Evolutionary conservation across 2,888 invertebrate genomes (phyloP), one percentile per base, ranked within the genome.

Genomic region (Tipula lateralis): DNA sequence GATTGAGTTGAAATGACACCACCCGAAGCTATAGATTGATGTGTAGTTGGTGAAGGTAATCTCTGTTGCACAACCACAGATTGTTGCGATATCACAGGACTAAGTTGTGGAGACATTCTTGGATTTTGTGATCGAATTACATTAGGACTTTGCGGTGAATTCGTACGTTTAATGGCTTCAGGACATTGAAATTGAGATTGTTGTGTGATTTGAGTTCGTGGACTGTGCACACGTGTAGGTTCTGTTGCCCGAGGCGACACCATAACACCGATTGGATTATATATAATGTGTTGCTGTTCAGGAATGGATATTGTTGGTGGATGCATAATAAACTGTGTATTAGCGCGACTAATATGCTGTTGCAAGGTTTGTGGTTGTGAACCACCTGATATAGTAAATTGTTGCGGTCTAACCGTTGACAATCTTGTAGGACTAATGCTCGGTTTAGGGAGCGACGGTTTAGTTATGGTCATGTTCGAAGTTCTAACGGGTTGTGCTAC

Each of bases 241-340:
- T 89, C 86, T 89, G 91, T 16, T 90, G 91, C 84, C 91, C 92
- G 29, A 89, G 92, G 88, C 87, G 91, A 87, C 19, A 90, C 85
- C 36, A 89, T 88, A 0, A 87, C 86, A 84, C 86, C 87, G 84
- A 89, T 86, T 13, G 89, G 88, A 1, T 89, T 89, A 82, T 89
- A 90, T 1, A 88, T 84, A 6, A 87, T 85, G 29, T 86, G 85
- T 13, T 91, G 91, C 84, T 91, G 90, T 80, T 93, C 93, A 2
- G 94, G 93, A 87, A 94, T 92, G 87, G 93, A 93, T 16, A 94
- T 93, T 0, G 93, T 93, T 3, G 94, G 92, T 13, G 94, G 92
- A 87, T 94, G 94, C 89, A 93, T 91, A 86, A 91, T 92, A 7
- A 87, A 90, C 85, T 91, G 90, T 87, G 90, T 89, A 24, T 88